Evolutionary conservation across 2,113 vertebrate genomes (phyloP).

Genomic region (Todiramphus chloris): DNA sequence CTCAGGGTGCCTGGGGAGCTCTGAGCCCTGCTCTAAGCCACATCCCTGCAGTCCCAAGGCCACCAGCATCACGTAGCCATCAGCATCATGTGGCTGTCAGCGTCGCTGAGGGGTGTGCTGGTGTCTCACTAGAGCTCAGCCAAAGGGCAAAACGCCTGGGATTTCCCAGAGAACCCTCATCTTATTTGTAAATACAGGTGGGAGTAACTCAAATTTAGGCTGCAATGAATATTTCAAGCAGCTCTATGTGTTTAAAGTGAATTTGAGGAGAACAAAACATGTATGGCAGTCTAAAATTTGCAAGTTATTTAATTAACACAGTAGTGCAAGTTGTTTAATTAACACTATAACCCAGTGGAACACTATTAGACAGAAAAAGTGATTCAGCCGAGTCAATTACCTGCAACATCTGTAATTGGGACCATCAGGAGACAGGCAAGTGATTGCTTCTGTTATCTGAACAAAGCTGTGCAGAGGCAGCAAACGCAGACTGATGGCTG

Average conservation of each 20-base stretch:
- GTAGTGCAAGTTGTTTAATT: conserved; percentile 28
- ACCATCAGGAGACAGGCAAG: not conserved
- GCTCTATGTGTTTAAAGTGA: not conserved
- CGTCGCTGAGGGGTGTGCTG: not conserved
- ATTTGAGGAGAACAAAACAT: not conserved
- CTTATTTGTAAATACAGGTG: not conserved
- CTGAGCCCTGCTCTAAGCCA: rapidly evolving
- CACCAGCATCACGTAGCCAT: not conserved
- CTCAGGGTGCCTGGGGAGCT: not conserved
- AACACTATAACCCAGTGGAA: not conserved
- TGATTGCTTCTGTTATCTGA: not conserved
- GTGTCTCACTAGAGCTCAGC: rapidly evolving
- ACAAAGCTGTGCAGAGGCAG: not conserved
- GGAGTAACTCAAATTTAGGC: not conserved
- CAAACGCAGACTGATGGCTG: not conserved
- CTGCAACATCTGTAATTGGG: not conserved
- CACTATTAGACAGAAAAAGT: not conserved
- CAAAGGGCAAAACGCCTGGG: not conserved
- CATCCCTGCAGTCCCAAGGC: not conserved
- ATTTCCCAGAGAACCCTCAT: not conserved
- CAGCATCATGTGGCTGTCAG: not conserved
- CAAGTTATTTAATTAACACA: conserved; percentile 7
- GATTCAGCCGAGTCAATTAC: not conserved
- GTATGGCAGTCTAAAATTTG: not conserved
- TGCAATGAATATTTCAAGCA: not conserved